Evolutionary conservation across 2,888 invertebrate genomes (phyloP).

Genomic region (Hypena proboscidalis): DNA sequence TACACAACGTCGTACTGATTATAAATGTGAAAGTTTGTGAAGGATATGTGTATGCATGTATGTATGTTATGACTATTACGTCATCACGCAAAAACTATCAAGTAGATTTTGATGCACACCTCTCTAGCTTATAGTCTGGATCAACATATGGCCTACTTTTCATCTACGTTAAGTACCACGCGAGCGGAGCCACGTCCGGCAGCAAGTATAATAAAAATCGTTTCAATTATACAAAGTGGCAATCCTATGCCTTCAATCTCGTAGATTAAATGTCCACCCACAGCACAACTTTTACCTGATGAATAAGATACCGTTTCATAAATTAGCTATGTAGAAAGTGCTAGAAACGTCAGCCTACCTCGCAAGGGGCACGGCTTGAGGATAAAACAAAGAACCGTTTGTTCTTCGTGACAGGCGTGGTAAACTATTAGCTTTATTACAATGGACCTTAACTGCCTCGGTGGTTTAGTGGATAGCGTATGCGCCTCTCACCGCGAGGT

Average conservation of each 20-base stretch:
- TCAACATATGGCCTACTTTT: too few species aligned
- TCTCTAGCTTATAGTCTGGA: too few species aligned
- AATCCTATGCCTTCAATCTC: conserved; percentile 7
- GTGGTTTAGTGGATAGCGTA: too few species aligned
- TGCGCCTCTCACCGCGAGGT: too few species aligned
- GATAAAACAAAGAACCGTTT: conserved; percentile 15
- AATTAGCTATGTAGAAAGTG: conserved; percentile 15
- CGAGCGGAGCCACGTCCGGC: too few species aligned
- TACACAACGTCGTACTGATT: too few species aligned
- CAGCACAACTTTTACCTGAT: conserved; percentile 9
- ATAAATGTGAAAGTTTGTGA: too few species aligned
- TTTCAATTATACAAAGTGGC: conserved; percentile 9
- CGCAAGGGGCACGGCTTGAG: conserved; percentile 8
- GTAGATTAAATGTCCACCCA: conserved; percentile 9
- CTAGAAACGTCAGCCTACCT: conserved; percentile 8
- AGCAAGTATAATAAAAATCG: neutral
- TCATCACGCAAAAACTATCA: too few species aligned
- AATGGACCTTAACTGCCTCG: neutral
- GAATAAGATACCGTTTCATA: conserved; percentile 15
- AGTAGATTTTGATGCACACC: too few species aligned
- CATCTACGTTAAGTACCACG: too few species aligned
- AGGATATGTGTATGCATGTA: too few species aligned
- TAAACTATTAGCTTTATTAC: conserved; percentile 7
- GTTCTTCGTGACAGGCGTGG: conserved; percentile 11
- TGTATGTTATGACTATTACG: too few species aligned